Evolutionary conservation across 2,888 invertebrate species (phyloP).

Genomic region (Brachyopa scutellaris): DNA sequence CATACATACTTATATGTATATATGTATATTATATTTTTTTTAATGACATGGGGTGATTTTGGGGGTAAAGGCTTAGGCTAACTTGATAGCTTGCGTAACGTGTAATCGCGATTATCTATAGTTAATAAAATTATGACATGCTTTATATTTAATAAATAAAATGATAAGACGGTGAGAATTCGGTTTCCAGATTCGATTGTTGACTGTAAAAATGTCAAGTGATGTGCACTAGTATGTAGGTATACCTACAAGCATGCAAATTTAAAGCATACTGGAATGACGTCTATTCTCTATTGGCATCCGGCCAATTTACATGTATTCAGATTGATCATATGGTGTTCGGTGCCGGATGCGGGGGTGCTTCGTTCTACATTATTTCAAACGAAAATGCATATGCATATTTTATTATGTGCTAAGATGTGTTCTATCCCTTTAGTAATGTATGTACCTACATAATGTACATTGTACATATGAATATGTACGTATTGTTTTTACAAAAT

Average conservation of each 20-base stretch:
- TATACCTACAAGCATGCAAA: no score
- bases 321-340: neutral
- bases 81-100: constrained; percentile 43
- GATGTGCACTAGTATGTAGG: no score
- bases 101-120: neutral
- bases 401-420: no score
- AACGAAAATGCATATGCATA: neutral
- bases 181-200: neutral
- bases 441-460: no score
- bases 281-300: constrained; percentile 63
- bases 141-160: neutral
- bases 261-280: constrained; percentile 50
- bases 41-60: constrained; percentile 50
- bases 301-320: constrained; percentile 36
- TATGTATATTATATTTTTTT: no score
- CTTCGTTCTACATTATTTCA: neutral
- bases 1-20: no score
- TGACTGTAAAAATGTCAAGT: neutral
- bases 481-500: no score
- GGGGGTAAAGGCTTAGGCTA: neutral
- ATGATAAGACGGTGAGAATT: constrained; percentile 2
- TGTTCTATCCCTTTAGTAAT: no score
- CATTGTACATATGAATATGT: no score
- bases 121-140: neutral
- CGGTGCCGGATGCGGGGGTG: neutral